Evolutionary conservation across 1,140 invertebrate genomes (phyloP).

Genomic region (Drosophila murphyi): DNA sequence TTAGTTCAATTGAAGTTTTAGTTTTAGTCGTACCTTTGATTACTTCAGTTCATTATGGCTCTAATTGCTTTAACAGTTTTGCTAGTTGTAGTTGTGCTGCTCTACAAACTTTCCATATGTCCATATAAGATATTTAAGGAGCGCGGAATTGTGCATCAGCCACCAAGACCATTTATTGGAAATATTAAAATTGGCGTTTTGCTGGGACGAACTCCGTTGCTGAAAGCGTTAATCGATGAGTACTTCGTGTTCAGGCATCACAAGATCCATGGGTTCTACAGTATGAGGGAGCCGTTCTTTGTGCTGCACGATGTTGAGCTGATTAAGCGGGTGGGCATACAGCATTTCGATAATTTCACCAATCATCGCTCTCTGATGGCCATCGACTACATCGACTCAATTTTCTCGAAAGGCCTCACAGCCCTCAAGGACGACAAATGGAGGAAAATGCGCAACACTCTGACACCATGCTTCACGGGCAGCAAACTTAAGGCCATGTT

Average conservation of each 20-base stretch:
- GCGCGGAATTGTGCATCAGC: conserved; percentile 42
- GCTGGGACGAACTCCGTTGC: conserved; percentile 32
- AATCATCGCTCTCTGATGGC: conserved; percentile 82
- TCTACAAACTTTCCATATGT: conserved; percentile 52
- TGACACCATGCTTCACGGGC: conserved; percentile 85
- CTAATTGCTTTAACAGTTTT: conserved; percentile 11
- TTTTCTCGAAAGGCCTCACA: conserved; percentile 78
- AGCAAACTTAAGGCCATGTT: conserved; percentile 85
- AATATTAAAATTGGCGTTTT: conserved; percentile 42
- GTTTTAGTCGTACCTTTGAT: neutral
- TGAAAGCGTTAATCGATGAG: conserved; percentile 41
- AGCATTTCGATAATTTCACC: conserved; percentile 88
- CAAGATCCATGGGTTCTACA: conserved; percentile 63
- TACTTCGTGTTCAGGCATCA: conserved; percentile 19
- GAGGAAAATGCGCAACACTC: conserved; percentile 84
- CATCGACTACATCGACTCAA: conserved; percentile 48
- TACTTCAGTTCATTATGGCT: conserved; percentile 24
- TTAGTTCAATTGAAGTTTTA: conserved; percentile 5
- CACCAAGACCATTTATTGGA: conserved; percentile 55
- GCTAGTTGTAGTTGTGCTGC: conserved; percentile 33
- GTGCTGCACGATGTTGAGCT: conserved; percentile 86
- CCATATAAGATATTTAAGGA: conserved; percentile 40
- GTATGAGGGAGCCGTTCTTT: conserved; percentile 65
- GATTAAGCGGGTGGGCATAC: conserved; percentile 87
- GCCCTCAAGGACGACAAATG: conserved; percentile 82